These are phyloP conservation scores for Okamejei kenojei DNA, from an alignment of 2,797 vertebrate species.

Conservation along the genomic window DNA sequence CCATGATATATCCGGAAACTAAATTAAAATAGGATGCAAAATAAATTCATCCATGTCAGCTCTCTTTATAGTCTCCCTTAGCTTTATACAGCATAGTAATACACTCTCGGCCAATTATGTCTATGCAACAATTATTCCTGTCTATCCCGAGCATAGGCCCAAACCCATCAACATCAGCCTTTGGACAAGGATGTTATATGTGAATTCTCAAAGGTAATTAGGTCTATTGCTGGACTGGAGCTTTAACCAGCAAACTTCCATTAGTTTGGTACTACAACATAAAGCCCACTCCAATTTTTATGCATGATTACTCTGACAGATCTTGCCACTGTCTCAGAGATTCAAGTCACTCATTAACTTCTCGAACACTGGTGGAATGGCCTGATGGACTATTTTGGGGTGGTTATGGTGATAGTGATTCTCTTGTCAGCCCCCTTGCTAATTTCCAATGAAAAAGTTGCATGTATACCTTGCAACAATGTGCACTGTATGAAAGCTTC, in stretches of 20 bases:
- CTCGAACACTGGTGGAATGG: constrained; percentile 79
- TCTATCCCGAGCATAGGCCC: too few relatives aligned
- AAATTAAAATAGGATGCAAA: too few relatives aligned
- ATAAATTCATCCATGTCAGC: neutral
- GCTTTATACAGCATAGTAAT: too few relatives aligned
- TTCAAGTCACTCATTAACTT: constrained; percentile 58
- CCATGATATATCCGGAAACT: too few relatives aligned
- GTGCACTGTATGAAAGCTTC: constrained; percentile 31
- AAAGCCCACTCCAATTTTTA: neutral
- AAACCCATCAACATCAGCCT: too few relatives aligned
- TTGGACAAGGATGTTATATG: too few relatives aligned
- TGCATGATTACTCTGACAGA: constrained; percentile 70
- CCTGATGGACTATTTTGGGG: constrained; percentile 70
- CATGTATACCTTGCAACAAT: constrained; percentile 62
- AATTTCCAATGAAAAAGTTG: constrained; percentile 63
- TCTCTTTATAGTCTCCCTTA: neutral
- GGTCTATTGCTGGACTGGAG: too few relatives aligned
- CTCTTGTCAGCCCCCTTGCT: constrained; percentile 66
- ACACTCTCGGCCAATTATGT: too few relatives aligned
- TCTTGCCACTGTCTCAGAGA: constrained; percentile 57
- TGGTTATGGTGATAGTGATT: constrained; percentile 69
- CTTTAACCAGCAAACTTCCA: too few relatives aligned
- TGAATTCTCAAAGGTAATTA: too few relatives aligned
- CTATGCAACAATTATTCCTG: too few relatives aligned
- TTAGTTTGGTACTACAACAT: too few relatives aligned